Conservation (phyloP, 2,888 invertebrate genomes). For the Hyles lineata region DNA sequence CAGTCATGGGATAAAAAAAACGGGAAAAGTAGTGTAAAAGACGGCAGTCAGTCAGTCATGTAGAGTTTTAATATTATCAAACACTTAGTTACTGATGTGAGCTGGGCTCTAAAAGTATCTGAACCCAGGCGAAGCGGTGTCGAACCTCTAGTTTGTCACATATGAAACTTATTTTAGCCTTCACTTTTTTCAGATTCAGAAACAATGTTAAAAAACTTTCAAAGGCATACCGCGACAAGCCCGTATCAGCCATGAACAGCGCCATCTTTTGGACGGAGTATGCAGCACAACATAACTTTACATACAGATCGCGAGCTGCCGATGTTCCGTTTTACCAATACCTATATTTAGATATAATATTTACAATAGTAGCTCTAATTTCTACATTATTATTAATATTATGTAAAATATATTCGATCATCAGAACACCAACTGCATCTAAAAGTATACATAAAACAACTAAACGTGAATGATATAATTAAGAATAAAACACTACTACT, state of each 20-base stretch:
- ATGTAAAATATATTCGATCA: too few relatives aligned
- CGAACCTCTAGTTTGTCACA: too few relatives aligned
- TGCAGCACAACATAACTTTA: slow-evolving; percentile 76
- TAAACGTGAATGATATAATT: slow-evolving; percentile 10
- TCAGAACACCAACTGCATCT: background rate
- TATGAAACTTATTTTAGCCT: background rate
- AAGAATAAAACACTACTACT: background rate
- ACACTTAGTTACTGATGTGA: too few relatives aligned
- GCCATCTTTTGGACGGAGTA: slow-evolving; percentile 87
- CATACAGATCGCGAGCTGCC: slow-evolving; percentile 72
- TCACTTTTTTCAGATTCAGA: slow-evolving; percentile 61
- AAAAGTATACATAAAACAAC: background rate
- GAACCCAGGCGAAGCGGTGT: too few relatives aligned
- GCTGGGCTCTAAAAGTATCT: too few relatives aligned
- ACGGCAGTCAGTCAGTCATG: too few relatives aligned
- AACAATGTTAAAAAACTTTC: slow-evolving; percentile 77
- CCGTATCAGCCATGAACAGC: slow-evolving; percentile 83
- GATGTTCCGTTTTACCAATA: slow-evolving; percentile 81
- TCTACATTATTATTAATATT: background rate
- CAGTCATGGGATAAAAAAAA: too few relatives aligned
- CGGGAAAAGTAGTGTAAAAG: too few relatives aligned
- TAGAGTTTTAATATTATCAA: too few relatives aligned
- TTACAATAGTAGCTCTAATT: slow-evolving; percentile 36
- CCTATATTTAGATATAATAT: slow-evolving; percentile 65
- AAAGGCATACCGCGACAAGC: slow-evolving; percentile 84